Evolutionary conservation across 2,888 invertebrate species (phyloP).

Genomic region (Shargacucullia verbasci): DNA sequence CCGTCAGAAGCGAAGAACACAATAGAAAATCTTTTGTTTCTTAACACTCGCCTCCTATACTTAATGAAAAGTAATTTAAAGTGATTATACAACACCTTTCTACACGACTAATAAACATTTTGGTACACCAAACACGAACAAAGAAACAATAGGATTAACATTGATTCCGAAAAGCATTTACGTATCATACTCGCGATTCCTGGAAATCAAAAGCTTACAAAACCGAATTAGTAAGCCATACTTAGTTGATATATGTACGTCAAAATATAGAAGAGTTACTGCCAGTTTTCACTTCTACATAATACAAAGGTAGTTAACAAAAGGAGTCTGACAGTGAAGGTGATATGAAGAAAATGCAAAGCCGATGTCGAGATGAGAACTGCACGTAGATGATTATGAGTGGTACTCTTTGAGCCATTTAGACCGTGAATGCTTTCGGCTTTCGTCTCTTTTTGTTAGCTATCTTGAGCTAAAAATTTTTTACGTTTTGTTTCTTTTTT

Average conservation of each 20-base stretch:
- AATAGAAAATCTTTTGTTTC: too few relatives aligned
- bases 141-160: too few relatives aligned
- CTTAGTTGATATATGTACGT: constrained; percentile 7
- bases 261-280: constrained; percentile 20
- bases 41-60: too few relatives aligned
- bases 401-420: constrained; percentile 51
- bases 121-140: too few relatives aligned
- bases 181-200: too few relatives aligned
- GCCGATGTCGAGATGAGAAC: constrained; percentile 37
- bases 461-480: constrained; percentile 1
- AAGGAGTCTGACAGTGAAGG: constrained; percentile 37
- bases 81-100: too few relatives aligned
- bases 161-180: too few relatives aligned
- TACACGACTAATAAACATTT: too few relatives aligned
- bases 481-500: too few relatives aligned
- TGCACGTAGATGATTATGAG: constrained; percentile 44
- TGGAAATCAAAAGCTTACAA: constrained; percentile 7
- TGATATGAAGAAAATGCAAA: constrained; percentile 32
- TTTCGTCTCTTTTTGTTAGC: constrained; percentile 18
- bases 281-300: constrained; percentile 16
- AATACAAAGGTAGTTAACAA: constrained; percentile 39
- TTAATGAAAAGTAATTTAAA: too few relatives aligned
- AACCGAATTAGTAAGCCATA: constrained; percentile 15
- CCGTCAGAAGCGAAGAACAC: too few relatives aligned
- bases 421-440: constrained; percentile 54